phyloP scores from a whole-genome alignment of 2,888 invertebrate species.

The Sceliomorpha sp. region DNA sequence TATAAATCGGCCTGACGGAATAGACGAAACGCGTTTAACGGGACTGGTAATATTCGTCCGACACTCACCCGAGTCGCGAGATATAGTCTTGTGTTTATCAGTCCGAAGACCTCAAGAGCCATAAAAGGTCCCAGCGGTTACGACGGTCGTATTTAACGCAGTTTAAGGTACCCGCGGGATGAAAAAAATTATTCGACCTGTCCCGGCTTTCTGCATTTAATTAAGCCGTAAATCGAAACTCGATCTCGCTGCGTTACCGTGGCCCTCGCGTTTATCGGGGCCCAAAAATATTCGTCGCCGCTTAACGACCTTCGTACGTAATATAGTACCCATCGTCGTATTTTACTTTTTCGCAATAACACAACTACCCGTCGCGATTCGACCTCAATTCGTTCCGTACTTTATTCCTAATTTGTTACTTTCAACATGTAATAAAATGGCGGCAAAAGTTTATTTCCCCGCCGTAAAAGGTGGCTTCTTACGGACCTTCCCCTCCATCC shows the following conservation, averaged over 20 bases:
- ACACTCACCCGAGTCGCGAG: slow-evolving; percentile 12
- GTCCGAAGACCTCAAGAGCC: slow-evolving; percentile 35
- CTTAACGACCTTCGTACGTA: slow-evolving; percentile 43
- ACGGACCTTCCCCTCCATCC: too few relatives aligned
- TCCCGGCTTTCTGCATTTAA: slow-evolving; percentile 61
- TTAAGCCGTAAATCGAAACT: slow-evolving; percentile 68
- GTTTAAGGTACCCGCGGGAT: slow-evolving; percentile 47
- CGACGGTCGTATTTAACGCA: slow-evolving; percentile 49
- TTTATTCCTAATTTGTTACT: slow-evolving; percentile 43
- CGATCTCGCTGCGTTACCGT: slow-evolving; percentile 61
- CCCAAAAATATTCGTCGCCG: slow-evolving; percentile 50
- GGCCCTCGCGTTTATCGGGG: slow-evolving; percentile 62
- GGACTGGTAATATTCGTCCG: slow-evolving; percentile 25
- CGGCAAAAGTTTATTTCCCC: slow-evolving; percentile 31
- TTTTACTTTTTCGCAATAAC: slow-evolving; percentile 41
- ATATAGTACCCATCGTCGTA: slow-evolving; percentile 35
- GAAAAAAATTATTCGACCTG: slow-evolving; percentile 36
- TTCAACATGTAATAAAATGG: slow-evolving; percentile 44
- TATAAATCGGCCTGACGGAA: too few relatives aligned
- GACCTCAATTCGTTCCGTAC: slow-evolving; percentile 42
- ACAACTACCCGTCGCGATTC: slow-evolving; percentile 49
- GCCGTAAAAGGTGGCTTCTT: slow-evolving; percentile 26
- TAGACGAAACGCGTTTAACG: slow-evolving; percentile 24
- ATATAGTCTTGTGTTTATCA: slow-evolving; percentile 33
- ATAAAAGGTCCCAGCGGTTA: slow-evolving; percentile 48